Conservation (phyloP, 1,140 invertebrate species). For the Eciton burchellii region DNA sequence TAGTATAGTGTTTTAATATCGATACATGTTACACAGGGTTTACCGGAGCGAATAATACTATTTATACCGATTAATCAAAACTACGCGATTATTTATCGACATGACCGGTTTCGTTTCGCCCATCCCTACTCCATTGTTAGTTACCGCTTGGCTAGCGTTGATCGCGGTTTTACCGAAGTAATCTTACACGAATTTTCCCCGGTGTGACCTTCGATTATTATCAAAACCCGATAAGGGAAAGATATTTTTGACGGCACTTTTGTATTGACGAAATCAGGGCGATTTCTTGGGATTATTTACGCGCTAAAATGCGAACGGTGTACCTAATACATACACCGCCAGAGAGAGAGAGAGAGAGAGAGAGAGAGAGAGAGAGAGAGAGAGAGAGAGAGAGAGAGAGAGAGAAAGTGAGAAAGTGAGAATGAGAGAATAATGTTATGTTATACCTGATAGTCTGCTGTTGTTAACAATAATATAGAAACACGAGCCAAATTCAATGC, state of each 20-base stretch:
- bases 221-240: constrained; percentile 66
- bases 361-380: constrained; percentile 21
- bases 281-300: constrained; percentile 70
- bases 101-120: not conserved
- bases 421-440: constrained; percentile 65
- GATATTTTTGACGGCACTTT: constrained; percentile 78
- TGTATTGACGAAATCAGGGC: constrained; percentile 70
- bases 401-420: not conserved
- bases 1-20: not conserved
- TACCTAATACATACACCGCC: constrained; percentile 69
- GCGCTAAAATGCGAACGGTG: constrained; percentile 77
- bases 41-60: not conserved
- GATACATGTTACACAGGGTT: not conserved
- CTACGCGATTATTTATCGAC: not conserved
- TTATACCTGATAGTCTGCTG: constrained; percentile 78
- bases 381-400: constrained; percentile 1
- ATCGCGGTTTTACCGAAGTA: constrained; percentile 29
- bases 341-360: constrained; percentile 49
- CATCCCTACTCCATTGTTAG: constrained; percentile 13
- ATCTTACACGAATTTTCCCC: constrained; percentile 58
- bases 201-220: constrained; percentile 59
- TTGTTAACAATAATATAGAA: constrained; percentile 79
- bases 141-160: constrained; percentile 37
- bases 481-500: constrained; percentile 55
- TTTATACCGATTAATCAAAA: not conserved